Base-by-base conservation (phyloP, 2,113 vertebrate genomes). In the Anguilla rostrata region DNA sequence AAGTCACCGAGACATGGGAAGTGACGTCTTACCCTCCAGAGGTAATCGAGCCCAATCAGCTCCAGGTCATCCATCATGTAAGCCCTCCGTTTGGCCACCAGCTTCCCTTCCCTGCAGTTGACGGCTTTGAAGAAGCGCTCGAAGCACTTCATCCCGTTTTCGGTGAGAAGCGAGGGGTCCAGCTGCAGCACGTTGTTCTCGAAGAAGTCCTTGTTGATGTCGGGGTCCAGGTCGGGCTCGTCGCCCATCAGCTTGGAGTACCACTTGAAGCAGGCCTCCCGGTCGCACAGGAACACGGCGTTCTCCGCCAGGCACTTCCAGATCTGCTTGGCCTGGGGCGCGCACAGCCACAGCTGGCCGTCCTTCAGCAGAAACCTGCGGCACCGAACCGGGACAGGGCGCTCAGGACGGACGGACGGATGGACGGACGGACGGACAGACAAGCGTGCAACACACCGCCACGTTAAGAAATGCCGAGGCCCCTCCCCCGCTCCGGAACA, bases 31-130 rank as follows among this genome's bases (percentile, higher is more conserved):
- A 99, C 98, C 97, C 98, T 97, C 98, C 98, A 99, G 90, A 99
- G 97, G 93, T 99, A 99, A 94, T 99, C 98, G 94, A 99, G 95
- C 91, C 98, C 98, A 94, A 99, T 99, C 91, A 99, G 94, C 91
- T 99, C 98, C 95, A 99, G 95, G 93, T 99, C 98, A 93, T 99
- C 98, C 98, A 99, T 99, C 98, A 99, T 99, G 95, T 99, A 99
- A 60, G 98, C 98, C 91, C 98, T 93, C 84, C 98, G 97, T 91
- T 99, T 99, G 82, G 98, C 98, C 91, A 99, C 98, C 91, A 99
- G 95, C 91, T 99, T 99, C 92, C 98, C 98, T 95, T 99, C 98
- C 91, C 98, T 97, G 96, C 98, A 99, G 94, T 99, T 99, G 91
- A 99, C 98, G 87, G 98, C 98, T 96, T 99, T 99, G 94, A 99